phyloP scores from a whole-genome alignment of 2,888 invertebrate genomes.

The Colostygia pectinataria region DNA sequence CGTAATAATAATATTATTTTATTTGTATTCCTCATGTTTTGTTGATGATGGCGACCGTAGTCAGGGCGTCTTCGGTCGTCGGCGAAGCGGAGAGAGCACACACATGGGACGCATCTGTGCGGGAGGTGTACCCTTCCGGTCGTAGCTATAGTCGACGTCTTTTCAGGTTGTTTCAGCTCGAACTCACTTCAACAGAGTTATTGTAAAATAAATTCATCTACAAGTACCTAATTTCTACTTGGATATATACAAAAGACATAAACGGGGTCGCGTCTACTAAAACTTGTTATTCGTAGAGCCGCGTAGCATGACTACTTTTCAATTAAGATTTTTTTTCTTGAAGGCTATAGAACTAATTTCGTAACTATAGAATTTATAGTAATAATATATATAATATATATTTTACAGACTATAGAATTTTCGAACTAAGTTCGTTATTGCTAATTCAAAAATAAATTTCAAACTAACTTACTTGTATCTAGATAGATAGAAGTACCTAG shows the following conservation, averaged over 20 bases:
- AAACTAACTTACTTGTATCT: no score
- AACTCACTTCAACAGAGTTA: background rate
- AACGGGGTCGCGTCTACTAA: slow-evolving; percentile 20
- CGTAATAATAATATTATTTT: background rate
- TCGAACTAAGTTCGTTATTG: no score
- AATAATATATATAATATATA: no score
- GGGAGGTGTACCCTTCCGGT: slow-evolving; percentile 69
- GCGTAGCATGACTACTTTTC: background rate
- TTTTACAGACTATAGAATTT: no score
- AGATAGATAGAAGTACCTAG: no score
- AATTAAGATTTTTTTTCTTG: no score
- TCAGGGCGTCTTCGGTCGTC: slow-evolving; percentile 48
- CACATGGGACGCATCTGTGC: slow-evolving; percentile 80
- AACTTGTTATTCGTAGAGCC: background rate
- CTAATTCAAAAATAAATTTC: no score
- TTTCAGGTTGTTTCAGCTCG: slow-evolving; percentile 21
- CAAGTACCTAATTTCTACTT: background rate
- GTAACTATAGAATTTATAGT: no score
- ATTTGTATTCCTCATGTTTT: background rate
- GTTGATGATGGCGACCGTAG: slow-evolving; percentile 39
- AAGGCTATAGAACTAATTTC: no score
- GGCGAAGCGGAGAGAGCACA: slow-evolving; percentile 65
- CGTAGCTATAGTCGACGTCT: slow-evolving; percentile 52
- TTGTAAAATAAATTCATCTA: background rate
- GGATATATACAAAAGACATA: slow-evolving; percentile 14